Evolutionary conservation across 1,140 invertebrate genomes (phyloP).

Genomic region (Ooceraea biroi): DNA sequence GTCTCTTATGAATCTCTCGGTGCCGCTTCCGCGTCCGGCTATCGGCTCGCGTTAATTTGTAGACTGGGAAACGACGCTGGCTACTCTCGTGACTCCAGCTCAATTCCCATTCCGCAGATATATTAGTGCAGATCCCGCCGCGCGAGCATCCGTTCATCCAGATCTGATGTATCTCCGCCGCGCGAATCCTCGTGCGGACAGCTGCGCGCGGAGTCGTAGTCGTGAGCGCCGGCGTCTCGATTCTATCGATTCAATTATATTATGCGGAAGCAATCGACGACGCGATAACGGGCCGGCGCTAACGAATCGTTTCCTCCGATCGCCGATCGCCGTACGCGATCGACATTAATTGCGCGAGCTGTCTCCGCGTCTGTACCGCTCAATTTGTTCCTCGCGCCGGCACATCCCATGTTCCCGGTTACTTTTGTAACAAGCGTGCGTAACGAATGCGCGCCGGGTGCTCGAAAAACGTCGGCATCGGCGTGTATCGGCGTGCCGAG

Average conservation of each 20-base stretch:
- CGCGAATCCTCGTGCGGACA: not conserved
- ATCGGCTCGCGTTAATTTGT: conserved; percentile 65
- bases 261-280: conserved; percentile 64
- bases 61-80: conserved; percentile 17
- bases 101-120: conserved; percentile 33
- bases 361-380: conserved; percentile 52
- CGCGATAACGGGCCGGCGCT: conserved; percentile 64
- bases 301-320: conserved; percentile 69
- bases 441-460: conserved; percentile 28
- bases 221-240: conserved; percentile 53
- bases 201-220: no score
- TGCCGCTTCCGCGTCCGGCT: conserved; percentile 44
- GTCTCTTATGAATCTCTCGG: conserved; percentile 34
- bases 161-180: conserved; percentile 30
- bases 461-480: conserved; percentile 50
- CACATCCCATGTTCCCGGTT: conserved; percentile 60
- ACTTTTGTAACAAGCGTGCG: conserved; percentile 25
- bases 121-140: conserved; percentile 9
- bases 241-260: conserved; percentile 74
- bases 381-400: conserved; percentile 62
- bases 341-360: conserved; percentile 61
- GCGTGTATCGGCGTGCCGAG: not conserved
- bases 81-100: conserved; percentile 20
- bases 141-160: conserved; percentile 9
- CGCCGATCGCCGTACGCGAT: conserved; percentile 49